A percentile compares a stretch with the other conserved stretches of the same genome.
Evolutionary conservation across 2,797 vertebrate species (phyloP).

Genomic region (Platyrinchus mystaceus): DNA sequence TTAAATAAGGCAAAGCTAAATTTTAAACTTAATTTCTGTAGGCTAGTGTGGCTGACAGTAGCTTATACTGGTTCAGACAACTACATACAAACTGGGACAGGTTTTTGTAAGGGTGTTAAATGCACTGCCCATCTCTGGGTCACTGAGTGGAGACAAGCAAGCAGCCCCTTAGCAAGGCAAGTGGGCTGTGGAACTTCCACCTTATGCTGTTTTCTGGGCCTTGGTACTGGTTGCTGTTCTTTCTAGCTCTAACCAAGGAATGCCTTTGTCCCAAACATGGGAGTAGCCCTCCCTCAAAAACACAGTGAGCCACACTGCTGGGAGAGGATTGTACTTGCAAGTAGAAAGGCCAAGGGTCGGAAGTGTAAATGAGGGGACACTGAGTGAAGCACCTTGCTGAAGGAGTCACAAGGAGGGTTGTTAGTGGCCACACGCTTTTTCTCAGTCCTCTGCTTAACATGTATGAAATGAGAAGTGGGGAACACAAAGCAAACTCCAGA

Average conservation of each 20-base stretch:
- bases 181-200: background rate
- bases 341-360: background rate
- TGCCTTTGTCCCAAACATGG: background rate
- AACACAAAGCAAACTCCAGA: background rate
- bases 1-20: background rate
- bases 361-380: background rate
- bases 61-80: background rate
- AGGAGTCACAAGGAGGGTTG: background rate
- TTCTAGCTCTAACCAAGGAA: background rate
- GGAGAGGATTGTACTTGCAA: background rate
- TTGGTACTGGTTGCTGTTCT: background rate
- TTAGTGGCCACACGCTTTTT: background rate
- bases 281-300: background rate
- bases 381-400: background rate
- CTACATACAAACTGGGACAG: background rate
- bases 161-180: background rate
- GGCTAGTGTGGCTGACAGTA: background rate
- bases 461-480: background rate
- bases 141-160: background rate
- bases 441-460: background rate
- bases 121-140: background rate
- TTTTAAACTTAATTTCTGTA: background rate
- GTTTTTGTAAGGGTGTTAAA: background rate
- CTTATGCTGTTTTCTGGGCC: background rate
- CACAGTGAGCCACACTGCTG: background rate